Evolutionary conservation across 2,888 invertebrate genomes (phyloP), one percentile per base, ranked within the genome.

Genomic region (Tanypteryx hageni): DNA sequence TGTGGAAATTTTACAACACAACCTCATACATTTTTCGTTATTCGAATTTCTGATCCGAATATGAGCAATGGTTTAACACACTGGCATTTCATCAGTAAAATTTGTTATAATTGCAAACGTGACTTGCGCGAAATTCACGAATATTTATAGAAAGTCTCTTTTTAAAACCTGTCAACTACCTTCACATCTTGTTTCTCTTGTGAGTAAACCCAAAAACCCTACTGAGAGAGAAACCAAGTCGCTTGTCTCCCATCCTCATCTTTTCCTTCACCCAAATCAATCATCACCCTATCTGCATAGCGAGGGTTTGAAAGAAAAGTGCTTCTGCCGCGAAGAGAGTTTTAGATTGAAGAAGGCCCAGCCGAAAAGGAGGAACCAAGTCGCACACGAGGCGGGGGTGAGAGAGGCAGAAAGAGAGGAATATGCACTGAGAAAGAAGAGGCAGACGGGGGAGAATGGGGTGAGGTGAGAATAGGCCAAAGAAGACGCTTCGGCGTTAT

Each of bases 401-500:
- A 13, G 76, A 76, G 27, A n/a, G 64, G n/a, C 7, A 22, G 22
- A 76, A 22, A 76, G 76, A 76, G 22, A 76, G 22, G 44, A 44
- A 44, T 44, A n/a, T n/a, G n/a, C n/a, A 44, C 44, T 5, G 44
- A 44, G 64, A 4, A 68, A 9, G 68, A 68, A 18, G 68, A 27
- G 76, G 76, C 27, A 76, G 76, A 27, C 76, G 27, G 76, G 64
- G 76, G 76, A 76, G 27, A 22, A n/a, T 76, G 76, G 76, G 44
- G 2, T 76, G 76, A 76, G 27, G 76, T 13, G 76, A 27, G 18
- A 27, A 68, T 31, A 86, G 86, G 31, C 61, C 59, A 31, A 86
- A 22, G 86, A 8, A 86, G 86, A 61, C 61, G 61, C 86, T 86
- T 64, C 7, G 89, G 31, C 89, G 86, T 61, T 86, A 61, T 86